phyloP scores from a whole-genome alignment of 2,888 invertebrate species.

The Mesorhabditis belari region DNA sequence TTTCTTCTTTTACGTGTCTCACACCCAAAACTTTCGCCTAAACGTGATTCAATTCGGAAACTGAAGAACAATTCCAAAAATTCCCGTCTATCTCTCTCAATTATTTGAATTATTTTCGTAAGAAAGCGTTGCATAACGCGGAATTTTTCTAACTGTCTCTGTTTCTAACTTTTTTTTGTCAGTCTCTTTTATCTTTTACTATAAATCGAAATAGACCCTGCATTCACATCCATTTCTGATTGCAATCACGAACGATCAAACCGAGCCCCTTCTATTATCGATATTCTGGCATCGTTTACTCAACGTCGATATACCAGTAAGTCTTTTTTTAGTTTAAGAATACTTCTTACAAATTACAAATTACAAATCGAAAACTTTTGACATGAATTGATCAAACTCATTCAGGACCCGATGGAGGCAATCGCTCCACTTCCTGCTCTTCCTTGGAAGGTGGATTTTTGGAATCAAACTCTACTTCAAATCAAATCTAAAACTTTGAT shows the following conservation, averaged over 20 bases:
- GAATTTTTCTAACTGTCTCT: no score
- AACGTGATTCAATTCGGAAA: no score
- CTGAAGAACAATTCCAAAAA: not conserved
- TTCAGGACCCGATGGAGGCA: not conserved
- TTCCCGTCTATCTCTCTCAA: not conserved
- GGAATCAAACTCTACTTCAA: no score
- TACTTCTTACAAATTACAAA: not conserved
- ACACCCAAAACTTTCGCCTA: no score
- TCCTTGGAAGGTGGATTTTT: not conserved
- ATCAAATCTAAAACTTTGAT: no score
- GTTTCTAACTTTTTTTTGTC: no score
- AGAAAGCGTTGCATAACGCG: no score
- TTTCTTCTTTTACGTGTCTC: no score
- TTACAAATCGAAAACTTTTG: not conserved
- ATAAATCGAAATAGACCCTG: no score
- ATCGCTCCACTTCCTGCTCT: not conserved
- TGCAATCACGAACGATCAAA: constrained; percentile 41
- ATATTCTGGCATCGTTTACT: constrained; percentile 38
- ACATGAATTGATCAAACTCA: no score
- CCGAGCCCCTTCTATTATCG: constrained; percentile 36
- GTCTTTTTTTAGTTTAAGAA: not conserved
- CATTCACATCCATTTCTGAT: constrained; percentile 36
- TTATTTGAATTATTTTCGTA: constrained; percentile 3
- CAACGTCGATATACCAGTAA: constrained; percentile 20
- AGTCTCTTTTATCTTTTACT: no score